These are phyloP conservation scores for Dasyurus viverrinus DNA, from an alignment of 2,113 vertebrate species.

Conservation along the genomic window DNA sequence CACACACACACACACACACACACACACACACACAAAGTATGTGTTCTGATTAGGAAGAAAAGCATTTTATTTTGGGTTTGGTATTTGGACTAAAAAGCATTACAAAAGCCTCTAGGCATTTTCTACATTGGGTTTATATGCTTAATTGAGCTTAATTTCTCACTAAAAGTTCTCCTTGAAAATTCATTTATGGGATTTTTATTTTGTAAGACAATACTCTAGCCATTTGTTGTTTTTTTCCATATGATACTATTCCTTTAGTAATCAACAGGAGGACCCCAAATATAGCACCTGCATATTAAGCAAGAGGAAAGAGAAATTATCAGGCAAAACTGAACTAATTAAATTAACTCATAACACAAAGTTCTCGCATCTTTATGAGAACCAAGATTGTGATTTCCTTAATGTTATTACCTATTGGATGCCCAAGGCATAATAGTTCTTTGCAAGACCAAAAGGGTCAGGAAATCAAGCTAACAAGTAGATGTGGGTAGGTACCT, in stretches of 20 bases:
- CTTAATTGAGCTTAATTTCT: conserved; percentile 79
- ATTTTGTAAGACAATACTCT: conserved; percentile 45
- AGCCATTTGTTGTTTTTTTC: conserved; percentile 50
- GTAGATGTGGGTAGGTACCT: background rate
- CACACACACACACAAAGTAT: conserved; percentile 51
- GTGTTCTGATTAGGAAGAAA: conserved; percentile 40
- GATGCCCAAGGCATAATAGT: background rate
- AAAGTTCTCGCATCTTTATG: background rate
- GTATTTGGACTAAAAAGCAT: conserved; percentile 75
- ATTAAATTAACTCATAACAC: conserved; percentile 25
- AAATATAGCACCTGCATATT: conserved; percentile 20
- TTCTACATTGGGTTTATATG: conserved; percentile 70
- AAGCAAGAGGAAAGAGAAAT: conserved; percentile 30
- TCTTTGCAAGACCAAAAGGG: background rate
- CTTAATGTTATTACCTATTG: background rate
- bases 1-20: no score
- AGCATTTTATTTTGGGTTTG: conserved; percentile 70
- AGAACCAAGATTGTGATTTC: background rate
- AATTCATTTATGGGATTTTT: conserved; percentile 65
- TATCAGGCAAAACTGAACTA: background rate
- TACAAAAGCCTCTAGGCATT: conserved; percentile 74
- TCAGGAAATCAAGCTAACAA: background rate
- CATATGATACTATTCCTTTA: conserved; percentile 32
- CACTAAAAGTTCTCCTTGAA: conserved; percentile 70
- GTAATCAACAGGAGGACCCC: conserved; percentile 39